These are phyloP conservation scores for Gasterosteus aculeatus DNA, from an alignment of 2,113 vertebrate genomes.

Conservation along the genomic window DNA sequence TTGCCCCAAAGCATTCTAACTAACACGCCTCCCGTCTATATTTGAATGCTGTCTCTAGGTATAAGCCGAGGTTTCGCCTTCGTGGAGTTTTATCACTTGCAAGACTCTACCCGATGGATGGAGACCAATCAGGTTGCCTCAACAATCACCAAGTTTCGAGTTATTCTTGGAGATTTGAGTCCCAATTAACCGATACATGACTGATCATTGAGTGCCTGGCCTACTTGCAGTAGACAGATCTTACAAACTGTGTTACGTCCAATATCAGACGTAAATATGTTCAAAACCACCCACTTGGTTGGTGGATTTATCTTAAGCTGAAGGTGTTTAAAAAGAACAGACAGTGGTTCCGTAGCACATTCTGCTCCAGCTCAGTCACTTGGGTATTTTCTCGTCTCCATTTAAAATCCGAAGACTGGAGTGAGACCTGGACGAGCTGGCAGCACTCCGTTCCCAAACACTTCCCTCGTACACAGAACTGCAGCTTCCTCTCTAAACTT, in stretches of 20 bases:
- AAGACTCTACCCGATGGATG: conserved; percentile 99
- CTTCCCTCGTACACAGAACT: conserved; percentile 27
- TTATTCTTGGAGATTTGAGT: conserved; percentile 62
- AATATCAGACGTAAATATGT: conserved; percentile 10
- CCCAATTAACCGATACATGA: conserved; percentile 23
- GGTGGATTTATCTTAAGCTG: background rate
- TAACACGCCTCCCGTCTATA: conserved; percentile 99
- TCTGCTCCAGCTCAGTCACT: conserved; percentile 70
- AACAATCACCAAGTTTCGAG: conserved; percentile 93
- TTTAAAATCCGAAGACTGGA: conserved; percentile 60
- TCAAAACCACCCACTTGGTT: conserved; percentile 21
- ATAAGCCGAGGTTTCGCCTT: conserved; percentile 99
- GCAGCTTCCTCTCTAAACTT: conserved; percentile 32
- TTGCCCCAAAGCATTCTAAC: conserved; percentile 93
- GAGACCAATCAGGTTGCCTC: conserved; percentile 99
- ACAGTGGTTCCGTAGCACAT: conserved; percentile 55
- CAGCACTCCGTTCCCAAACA: conserved; percentile 74
- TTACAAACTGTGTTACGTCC: conserved; percentile 4
- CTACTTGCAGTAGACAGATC: conserved; percentile 19
- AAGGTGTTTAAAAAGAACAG: conserved; percentile 4
- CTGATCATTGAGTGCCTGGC: conserved; percentile 1
- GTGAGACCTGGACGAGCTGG: conserved; percentile 65
- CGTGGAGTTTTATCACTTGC: conserved; percentile 99
- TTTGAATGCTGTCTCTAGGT: conserved; percentile 99
- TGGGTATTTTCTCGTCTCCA: conserved; percentile 59